phyloP scores from a whole-genome alignment of 64 coral and sea anemone species.

The Anthopleura sola region DNA sequence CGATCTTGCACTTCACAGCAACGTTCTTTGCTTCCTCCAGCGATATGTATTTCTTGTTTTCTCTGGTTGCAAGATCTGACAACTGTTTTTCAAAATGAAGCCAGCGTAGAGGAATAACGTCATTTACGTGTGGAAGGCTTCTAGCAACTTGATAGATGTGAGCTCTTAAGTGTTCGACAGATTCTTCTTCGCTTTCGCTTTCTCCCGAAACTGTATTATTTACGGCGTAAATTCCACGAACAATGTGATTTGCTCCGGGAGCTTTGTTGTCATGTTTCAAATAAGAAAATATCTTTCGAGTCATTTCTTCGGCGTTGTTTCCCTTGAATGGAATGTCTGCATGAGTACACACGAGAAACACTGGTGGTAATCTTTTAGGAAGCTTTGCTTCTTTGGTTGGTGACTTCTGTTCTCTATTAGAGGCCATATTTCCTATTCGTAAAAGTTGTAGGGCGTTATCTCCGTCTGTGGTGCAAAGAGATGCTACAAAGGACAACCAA shows the following conservation, averaged over 20 bases:
- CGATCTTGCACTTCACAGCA: background rate
- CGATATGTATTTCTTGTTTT: conserved; percentile 8
- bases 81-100: background rate
- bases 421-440: background rate
- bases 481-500: conserved; percentile 12
- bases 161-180: background rate
- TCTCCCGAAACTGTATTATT: conserved; percentile 11
- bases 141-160: background rate
- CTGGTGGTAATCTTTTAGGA: background rate
- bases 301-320: background rate
- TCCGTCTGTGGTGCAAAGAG: background rate
- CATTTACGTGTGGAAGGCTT: background rate
- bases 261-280: background rate
- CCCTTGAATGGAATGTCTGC: background rate
- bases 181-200: background rate
- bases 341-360: conserved; percentile 10
- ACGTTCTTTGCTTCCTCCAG: background rate
- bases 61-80: background rate
- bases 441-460: background rate
- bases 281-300: background rate
- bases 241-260: background rate
- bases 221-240: background rate
- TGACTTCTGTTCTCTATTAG: background rate
- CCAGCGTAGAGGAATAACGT: background rate
- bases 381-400: background rate